These are phyloP conservation scores for Eunapius fragilis DNA, from an alignment of 37 sponge, comb jelly and placozoan genomes.

Conservation along the genomic window DNA sequence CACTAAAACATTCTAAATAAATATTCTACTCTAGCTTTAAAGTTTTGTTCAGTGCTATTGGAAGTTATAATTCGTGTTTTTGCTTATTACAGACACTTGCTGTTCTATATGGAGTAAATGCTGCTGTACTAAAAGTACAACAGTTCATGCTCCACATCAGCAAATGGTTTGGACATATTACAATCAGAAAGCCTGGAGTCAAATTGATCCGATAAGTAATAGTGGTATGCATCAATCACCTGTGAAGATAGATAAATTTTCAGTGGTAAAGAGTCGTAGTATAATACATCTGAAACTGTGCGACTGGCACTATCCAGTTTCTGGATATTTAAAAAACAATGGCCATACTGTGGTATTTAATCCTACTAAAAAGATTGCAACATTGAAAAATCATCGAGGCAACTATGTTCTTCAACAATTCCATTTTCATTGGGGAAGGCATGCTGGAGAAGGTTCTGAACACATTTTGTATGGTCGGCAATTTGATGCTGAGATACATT, in stretches of 20 bases:
- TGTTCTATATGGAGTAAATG: neutral
- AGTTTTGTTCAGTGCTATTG: too few relatives aligned
- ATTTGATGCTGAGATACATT: slow-evolving; percentile 48
- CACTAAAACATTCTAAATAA: too few relatives aligned
- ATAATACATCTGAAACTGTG: neutral
- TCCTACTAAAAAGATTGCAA: neutral
- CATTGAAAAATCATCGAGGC: slow-evolving; percentile 24
- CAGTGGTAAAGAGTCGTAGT: neutral
- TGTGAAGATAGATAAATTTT: slow-evolving; percentile 14
- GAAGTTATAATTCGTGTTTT: too few relatives aligned
- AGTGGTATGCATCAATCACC: slow-evolving; percentile 35
- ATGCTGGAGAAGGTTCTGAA: slow-evolving; percentile 47
- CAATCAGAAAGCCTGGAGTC: slow-evolving; percentile 35
- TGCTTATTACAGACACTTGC: too few relatives aligned
- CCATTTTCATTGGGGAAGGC: slow-evolving; percentile 68
- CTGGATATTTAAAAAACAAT: slow-evolving; percentile 9
- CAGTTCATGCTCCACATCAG: neutral
- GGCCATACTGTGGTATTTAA: slow-evolving; percentile 2
- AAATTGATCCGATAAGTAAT: neutral
- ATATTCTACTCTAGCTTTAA: too few relatives aligned
- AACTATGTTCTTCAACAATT: slow-evolving; percentile 51
- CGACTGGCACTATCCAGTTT: neutral
- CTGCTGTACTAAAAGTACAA: neutral
- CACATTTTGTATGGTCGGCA: slow-evolving; percentile 29
- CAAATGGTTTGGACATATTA: slow-evolving; percentile 9